Conservation (phyloP, 2,113 vertebrate genomes). For the Elachura formosa region DNA sequence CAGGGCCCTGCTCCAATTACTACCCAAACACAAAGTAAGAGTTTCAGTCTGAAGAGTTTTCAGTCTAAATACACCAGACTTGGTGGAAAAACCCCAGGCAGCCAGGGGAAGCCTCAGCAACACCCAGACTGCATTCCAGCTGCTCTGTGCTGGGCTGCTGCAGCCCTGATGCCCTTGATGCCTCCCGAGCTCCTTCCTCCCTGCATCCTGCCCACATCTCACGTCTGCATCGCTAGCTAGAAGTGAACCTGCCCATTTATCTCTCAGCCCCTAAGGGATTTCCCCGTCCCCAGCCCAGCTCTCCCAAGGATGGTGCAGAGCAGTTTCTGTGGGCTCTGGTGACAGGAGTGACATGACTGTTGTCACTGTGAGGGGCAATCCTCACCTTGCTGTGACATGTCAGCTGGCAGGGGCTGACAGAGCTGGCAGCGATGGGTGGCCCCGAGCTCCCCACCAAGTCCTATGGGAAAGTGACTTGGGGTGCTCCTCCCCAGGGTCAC, state of each 20-base stretch:
- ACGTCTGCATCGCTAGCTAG: fast-evolving
- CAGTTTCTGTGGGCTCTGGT: background rate
- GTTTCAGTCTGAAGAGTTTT: background rate
- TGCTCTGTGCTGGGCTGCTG: background rate
- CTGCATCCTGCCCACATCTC: fast-evolving
- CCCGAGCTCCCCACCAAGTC: fast-evolving
- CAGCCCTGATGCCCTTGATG: background rate
- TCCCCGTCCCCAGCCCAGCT: fast-evolving
- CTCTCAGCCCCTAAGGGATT: background rate
- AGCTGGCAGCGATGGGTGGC: background rate
- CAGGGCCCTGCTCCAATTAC: background rate
- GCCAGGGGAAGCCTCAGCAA: background rate
- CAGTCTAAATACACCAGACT: background rate
- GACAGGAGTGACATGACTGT: fast-evolving
- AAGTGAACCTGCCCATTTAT: background rate
- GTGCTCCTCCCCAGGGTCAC: background rate
- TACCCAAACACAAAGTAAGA: background rate
- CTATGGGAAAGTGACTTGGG: fast-evolving
- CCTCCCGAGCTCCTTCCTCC: background rate
- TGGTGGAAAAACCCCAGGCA: background rate
- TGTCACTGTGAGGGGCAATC: fast-evolving
- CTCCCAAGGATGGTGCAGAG: background rate
- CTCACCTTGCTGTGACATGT: fast-evolving
- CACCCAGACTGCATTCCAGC: background rate
- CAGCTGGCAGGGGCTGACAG: background rate